Base-by-base conservation (phyloP, 2,113 vertebrate species). In the Gallinago jamesoni region DNA sequence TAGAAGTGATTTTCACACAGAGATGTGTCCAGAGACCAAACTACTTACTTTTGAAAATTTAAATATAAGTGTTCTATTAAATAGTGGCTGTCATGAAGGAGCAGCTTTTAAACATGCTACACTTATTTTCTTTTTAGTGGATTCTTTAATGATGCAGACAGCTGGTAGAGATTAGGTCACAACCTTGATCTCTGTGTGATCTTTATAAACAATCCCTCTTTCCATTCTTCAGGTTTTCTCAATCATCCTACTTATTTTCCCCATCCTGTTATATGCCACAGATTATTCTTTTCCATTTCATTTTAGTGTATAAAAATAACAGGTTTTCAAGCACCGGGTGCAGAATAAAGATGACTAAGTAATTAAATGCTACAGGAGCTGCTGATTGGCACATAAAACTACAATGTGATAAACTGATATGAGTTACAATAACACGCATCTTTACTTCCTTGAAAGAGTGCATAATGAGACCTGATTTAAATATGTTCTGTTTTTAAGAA, bases 401-500 rank as follows among this genome's bases (percentile, higher is more conserved):
- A 33, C 76, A 60, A 35, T 72, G 63, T 50, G 55, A 77, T 84
- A 84, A 97, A 90, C 53, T 74, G 76, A 86, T 84, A 72, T 1
- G 48, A 90, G 59, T 84, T 87, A 88, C 74, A 88, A 16, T 93
- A 96, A 94, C 2, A 2, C 73, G 45, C 14, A 1, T 89, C 60
- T 92, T 97, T 87, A 70, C 56, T 93, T 96, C 56, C 82, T 74
- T 97, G 90, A 96, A 93, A 82, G 72, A 87, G 60, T 87, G 50
- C 53, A 75, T 96, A 94, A 97, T 95, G 85, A 94, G 85, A 92
- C 66, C 75, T 87, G 75, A 91, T 96, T 94, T 94, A 95, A 94
- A 94, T 92, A 70, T 59, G 33, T 84, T 95, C 64, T 93, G 62
- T 39, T 96, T 93, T 90, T 94, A 93, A 94, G 66, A 92, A 91